Conservation (phyloP, 2,113 vertebrate species). For the Todiramphus saurophagus region DNA sequence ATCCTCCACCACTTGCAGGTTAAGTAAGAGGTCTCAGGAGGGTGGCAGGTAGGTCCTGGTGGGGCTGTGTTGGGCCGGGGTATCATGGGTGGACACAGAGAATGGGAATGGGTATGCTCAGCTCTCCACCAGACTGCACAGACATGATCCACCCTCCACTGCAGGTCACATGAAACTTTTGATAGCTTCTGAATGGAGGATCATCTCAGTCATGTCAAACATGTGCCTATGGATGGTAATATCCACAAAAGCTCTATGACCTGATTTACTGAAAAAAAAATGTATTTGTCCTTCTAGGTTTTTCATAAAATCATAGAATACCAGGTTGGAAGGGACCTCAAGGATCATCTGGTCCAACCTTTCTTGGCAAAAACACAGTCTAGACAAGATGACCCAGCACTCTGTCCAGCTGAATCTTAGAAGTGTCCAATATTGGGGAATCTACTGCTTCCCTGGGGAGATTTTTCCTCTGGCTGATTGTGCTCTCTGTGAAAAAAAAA, state of each 20-base stretch:
- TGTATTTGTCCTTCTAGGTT: neutral
- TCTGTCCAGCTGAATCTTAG: neutral
- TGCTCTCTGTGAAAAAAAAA: too few species aligned
- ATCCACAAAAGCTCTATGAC: neutral
- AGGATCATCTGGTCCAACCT: neutral
- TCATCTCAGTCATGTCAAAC: neutral
- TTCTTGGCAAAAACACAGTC: neutral
- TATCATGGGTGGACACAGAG: rapidly evolving
- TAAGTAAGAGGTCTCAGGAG: neutral
- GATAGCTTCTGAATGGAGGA: neutral
- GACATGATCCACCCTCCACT: neutral
- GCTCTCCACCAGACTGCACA: neutral
- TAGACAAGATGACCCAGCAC: neutral
- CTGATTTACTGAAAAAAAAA: neutral
- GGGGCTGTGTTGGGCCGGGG: neutral
- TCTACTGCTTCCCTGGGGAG: neutral
- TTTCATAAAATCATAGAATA: neutral
- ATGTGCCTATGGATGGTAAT: rapidly evolving
- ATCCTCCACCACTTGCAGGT: neutral
- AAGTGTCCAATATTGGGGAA: neutral
- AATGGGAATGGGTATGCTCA: rapidly evolving
- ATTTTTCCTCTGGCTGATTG: neutral
- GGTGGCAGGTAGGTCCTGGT: neutral
- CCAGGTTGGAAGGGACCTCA: neutral
- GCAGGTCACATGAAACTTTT: neutral